Evolutionary conservation across 2,888 invertebrate genomes (phyloP).

Genomic region (Synergus umbraculus): DNA sequence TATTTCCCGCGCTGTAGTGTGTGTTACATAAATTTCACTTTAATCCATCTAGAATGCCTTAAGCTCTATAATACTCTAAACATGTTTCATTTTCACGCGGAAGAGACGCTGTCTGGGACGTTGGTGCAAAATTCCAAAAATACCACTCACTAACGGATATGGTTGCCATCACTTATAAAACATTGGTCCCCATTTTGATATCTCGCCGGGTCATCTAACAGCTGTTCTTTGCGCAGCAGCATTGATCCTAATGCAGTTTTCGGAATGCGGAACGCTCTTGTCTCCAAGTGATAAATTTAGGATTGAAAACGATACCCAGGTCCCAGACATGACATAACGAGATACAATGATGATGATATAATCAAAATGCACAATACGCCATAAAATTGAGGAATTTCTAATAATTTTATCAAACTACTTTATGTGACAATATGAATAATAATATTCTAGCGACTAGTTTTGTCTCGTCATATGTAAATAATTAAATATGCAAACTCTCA

Average conservation of each 20-base stretch:
- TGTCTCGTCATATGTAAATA: slow-evolving; percentile 1
- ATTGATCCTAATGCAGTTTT: slow-evolving; percentile 41
- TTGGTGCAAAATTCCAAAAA: slow-evolving; percentile 4
- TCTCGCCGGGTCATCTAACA: slow-evolving; percentile 39
- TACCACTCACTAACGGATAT: neutral
- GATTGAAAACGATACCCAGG: slow-evolving; percentile 30
- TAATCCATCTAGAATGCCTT: neutral
- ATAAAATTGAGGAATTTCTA: neutral
- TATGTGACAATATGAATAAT: neutral
- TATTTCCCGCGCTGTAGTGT: neutral
- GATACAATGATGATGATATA: slow-evolving; percentile 5
- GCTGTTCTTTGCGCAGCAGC: slow-evolving; percentile 41
- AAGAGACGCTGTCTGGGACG: neutral
- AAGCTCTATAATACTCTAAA: neutral
- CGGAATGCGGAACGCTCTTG: slow-evolving; percentile 37
- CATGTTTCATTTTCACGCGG: neutral
- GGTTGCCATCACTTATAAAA: slow-evolving; percentile 28
- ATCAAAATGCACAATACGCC: neutral
- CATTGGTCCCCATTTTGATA: slow-evolving; percentile 33
- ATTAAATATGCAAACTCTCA: slow-evolving; percentile 9
- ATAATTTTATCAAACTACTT: neutral
- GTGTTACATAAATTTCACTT: neutral
- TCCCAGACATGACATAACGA: slow-evolving; percentile 25
- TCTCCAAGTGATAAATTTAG: slow-evolving; percentile 39
- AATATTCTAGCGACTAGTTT: neutral